Base-by-base conservation (phyloP, 2,797 vertebrate species). In the Cottoperca gobio region DNA sequence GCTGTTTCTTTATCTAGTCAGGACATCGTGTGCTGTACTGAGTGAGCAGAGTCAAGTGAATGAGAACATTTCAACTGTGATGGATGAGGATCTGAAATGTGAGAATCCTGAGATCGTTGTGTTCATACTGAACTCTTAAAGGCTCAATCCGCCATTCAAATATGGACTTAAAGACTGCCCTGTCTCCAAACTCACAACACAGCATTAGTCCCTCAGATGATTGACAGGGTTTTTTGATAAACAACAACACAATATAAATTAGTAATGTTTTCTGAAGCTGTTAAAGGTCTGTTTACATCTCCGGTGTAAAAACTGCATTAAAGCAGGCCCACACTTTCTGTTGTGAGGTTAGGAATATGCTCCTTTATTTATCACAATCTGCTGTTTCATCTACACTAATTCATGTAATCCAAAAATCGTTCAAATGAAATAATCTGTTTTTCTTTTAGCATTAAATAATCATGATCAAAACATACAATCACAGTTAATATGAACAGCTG, bases 21-120 rank as follows among this genome's bases (percentile, higher is more conserved):
- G 61, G 42, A 74, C 65, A 59, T 48, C 31, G 14, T 52, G 70
- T 65, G 28, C 70, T 39, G 60, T 26, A 40, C 43, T 61, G 48
- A 75, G 10, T 8, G 10, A 45, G 37, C 43, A 39, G 37, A 12
- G 17, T 9, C 17, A 3, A 37, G 17, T 33, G 24, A 59, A 50
- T 21, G 46, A 55, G n/a, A 28, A 46, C 16, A 42, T 59, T 50
- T 55, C 17, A 52, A 40, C 23, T 52, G 21, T 48, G 24, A 48
- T n/a, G 6, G 54, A 49, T 16, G 2, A 8, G n/a, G 9, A 12
- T 39, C 19, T 24, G 26, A 45, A 35, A 7, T 33, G 26, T 39
- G 54, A 45, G 13, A 37, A 43, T 46, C 37, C 6, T 35, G 3
- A 21, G 7, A 11, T 21, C 11, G 2, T n/a, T 17, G 49, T 35